A percentile compares a stretch with the other conserved stretches of the same genome.
Conservation (phyloP, 1,140 invertebrate genomes). For the Grapholita molesta region DNA sequence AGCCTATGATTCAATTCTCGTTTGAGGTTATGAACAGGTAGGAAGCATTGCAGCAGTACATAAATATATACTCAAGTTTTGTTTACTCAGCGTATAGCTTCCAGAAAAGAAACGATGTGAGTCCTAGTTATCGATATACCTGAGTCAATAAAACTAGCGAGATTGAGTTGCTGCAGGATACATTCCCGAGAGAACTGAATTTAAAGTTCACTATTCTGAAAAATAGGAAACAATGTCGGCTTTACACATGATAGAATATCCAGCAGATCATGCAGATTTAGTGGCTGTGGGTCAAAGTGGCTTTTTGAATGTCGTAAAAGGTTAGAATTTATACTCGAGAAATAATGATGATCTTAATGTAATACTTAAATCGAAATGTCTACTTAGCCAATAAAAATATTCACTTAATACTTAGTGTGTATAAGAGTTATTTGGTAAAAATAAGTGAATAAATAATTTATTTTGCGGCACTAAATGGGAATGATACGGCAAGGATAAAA, state of each 20-base stretch:
- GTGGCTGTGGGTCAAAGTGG: no score
- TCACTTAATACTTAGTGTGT: no score
- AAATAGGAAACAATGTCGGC: slow-evolving; percentile 1
- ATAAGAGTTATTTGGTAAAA: no score
- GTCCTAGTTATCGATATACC: slow-evolving; percentile 13
- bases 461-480: no score
- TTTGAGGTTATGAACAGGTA: not conserved
- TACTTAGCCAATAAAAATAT: no score
- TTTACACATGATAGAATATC: not conserved
- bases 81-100: not conserved
- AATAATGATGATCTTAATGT: no score
- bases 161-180: slow-evolving; percentile 16
- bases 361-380: no score
- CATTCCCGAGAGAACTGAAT: slow-evolving; percentile 9
- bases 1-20: not conserved
- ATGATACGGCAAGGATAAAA: no score
- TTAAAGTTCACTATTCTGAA: slow-evolving; percentile 11
- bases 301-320: no score
- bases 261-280: no score
- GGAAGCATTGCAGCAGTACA: not conserved
- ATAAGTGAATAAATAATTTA: no score
- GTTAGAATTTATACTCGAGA: no score
- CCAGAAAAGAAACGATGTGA: not conserved
- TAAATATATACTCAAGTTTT: not conserved
- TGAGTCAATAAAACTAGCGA: slow-evolving; percentile 16